Conservation (phyloP, 2,888 invertebrate species). For the Erebia ligea region DNA sequence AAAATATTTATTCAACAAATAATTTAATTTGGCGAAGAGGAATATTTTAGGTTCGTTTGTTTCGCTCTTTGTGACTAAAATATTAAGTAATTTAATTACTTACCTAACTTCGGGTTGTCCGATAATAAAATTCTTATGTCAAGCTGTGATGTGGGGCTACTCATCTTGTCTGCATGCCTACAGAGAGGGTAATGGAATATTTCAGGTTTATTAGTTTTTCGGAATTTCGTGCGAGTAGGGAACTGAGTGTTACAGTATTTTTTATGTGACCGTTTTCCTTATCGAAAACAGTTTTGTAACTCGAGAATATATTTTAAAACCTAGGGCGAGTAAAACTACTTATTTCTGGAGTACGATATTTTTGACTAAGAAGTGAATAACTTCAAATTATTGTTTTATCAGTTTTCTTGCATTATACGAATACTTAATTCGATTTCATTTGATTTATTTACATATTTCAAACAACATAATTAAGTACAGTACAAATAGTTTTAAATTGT, state of each 20-base stretch:
- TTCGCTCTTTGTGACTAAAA: background rate
- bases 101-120: conserved; percentile 27
- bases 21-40: background rate
- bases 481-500: too few species aligned
- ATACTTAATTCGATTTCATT: too few species aligned
- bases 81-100: conserved; percentile 23
- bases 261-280: background rate
- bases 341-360: too few species aligned
- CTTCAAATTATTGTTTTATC: too few species aligned
- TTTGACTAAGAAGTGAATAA: too few species aligned
- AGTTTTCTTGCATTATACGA: too few species aligned
- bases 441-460: too few species aligned
- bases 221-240: conserved; percentile 11
- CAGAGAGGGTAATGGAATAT: conserved; percentile 28
- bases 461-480: too few species aligned
- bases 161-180: conserved; percentile 32
- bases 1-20: too few species aligned
- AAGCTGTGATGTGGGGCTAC: conserved; percentile 29
- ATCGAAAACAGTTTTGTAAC: background rate
- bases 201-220: conserved; percentile 19
- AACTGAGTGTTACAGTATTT: background rate
- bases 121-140: conserved; percentile 33
- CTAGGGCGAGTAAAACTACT: too few species aligned
- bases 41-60: background rate
- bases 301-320: too few species aligned